These are phyloP conservation scores for Helicoverpa armigera DNA, from an alignment of 1,140 invertebrate species.

Conservation along the genomic window DNA sequence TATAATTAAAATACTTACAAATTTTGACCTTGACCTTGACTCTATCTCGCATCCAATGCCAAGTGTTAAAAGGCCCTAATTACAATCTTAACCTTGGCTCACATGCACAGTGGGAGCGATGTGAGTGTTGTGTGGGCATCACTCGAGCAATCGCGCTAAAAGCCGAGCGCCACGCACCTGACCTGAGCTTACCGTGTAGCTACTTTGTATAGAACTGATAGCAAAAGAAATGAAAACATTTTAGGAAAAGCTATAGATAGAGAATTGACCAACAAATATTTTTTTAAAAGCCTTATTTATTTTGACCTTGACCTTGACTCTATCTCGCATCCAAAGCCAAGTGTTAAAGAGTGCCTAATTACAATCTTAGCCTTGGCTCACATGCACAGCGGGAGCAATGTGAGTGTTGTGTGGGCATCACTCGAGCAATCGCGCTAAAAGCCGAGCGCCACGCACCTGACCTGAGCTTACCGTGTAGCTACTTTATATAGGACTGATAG, in stretches of 20 bases:
- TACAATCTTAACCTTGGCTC: not conserved
- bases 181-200: not conserved
- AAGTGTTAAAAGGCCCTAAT: not conserved
- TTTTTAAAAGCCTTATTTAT: no score
- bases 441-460: conserved; percentile 54
- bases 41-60: not conserved
- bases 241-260: no score
- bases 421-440: conserved; percentile 60
- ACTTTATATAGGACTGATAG: conserved; percentile 48
- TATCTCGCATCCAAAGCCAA: not conserved
- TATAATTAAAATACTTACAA: no score
- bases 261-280: no score
- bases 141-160: conserved; percentile 59
- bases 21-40: not conserved
- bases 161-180: conserved; percentile 55
- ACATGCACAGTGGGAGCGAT: conserved; percentile 9
- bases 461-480: not conserved
- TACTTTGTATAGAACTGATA: conserved; percentile 46
- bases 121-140: conserved; percentile 1
- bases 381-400: conserved; percentile 8
- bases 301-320: not conserved
- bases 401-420: conserved; percentile 8
- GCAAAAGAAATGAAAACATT: conserved; percentile 44
- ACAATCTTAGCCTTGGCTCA: not conserved
- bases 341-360: not conserved